Conservation (phyloP, 2,797 vertebrate species). For the Tympanoctomys barrerae region DNA sequence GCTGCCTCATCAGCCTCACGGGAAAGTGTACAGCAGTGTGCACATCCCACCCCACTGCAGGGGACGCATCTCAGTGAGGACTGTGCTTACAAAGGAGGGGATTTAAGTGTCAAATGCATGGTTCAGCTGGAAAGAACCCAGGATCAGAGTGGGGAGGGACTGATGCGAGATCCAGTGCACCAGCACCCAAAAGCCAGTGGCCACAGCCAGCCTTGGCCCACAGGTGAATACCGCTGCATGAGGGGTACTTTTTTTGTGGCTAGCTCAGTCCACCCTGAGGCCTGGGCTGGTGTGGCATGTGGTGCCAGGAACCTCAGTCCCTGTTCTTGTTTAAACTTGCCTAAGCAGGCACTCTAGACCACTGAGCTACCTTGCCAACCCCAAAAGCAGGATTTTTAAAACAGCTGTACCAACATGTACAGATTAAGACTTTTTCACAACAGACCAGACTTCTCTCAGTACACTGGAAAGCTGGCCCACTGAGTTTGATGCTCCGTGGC, state of each 20-base stretch:
- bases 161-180: background rate
- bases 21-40: constrained; percentile 36
- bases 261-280: no score
- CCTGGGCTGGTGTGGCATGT: no score
- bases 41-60: background rate
- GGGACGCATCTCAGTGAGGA: background rate
- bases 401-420: background rate
- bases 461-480: background rate
- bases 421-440: background rate
- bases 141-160: background rate
- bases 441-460: background rate
- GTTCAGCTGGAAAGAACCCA: constrained; percentile 9
- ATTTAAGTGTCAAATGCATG: background rate
- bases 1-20: background rate
- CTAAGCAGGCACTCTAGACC: no score
- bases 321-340: no score
- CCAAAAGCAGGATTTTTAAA: background rate
- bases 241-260: no score
- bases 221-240: background rate
- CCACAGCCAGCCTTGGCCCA: background rate
- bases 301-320: no score
- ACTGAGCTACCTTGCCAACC: no score
- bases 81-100: constrained; percentile 30
- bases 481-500: background rate
- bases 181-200: background rate